These are phyloP conservation scores for Encarsia formosa DNA, from an alignment of 2,888 invertebrate genomes.

Conservation along the genomic window DNA sequence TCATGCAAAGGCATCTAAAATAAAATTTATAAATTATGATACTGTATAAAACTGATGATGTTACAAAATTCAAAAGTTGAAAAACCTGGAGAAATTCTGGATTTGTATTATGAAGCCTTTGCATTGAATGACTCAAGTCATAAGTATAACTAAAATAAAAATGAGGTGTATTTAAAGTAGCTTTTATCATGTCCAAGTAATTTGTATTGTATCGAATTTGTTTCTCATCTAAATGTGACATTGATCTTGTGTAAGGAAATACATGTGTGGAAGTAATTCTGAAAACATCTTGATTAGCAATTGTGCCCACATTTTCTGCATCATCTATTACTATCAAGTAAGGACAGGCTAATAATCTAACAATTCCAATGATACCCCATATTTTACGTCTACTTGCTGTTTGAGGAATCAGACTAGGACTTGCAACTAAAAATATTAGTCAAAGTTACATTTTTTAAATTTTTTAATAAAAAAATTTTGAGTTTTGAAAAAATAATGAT, in stretches of 20 bases:
- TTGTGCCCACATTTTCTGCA: slow-evolving; percentile 73
- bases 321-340: slow-evolving; percentile 87
- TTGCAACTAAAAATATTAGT: slow-evolving; percentile 38
- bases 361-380: slow-evolving; percentile 84
- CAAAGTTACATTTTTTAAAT: not conserved
- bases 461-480: not conserved
- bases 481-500: slow-evolving; percentile 30
- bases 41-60: slow-evolving; percentile 2
- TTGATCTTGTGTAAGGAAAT: slow-evolving; percentile 80
- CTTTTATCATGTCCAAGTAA: slow-evolving; percentile 81
- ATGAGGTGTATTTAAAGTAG: slow-evolving; percentile 75
- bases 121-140: slow-evolving; percentile 88
- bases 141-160: slow-evolving; percentile 94
- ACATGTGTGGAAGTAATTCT: slow-evolving; percentile 75
- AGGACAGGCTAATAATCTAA: slow-evolving; percentile 77
- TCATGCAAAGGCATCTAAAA: slow-evolving; percentile 67
- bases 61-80: no score
- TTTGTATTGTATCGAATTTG: slow-evolving; percentile 79
- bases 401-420: slow-evolving; percentile 61
- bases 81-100: slow-evolving; percentile 79
- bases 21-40: no score
- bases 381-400: slow-evolving; percentile 65
- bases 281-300: slow-evolving; percentile 77
- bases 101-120: slow-evolving; percentile 77
- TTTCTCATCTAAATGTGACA: slow-evolving; percentile 76